phyloP scores from a whole-genome alignment of 2,888 invertebrate genomes.

The Drosophila barbarae region DNA sequence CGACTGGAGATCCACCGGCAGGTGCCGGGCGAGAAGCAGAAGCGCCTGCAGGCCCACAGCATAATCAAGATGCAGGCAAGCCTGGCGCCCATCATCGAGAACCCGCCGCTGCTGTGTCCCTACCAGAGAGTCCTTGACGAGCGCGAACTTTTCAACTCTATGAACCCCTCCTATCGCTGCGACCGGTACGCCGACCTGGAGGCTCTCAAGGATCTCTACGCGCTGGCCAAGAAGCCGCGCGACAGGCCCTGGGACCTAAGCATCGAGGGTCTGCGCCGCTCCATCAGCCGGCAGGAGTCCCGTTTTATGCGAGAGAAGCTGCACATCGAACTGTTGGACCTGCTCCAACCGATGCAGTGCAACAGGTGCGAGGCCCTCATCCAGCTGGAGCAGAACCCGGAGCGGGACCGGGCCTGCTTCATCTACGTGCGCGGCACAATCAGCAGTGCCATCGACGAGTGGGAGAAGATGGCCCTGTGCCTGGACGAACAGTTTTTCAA shows the following conservation, averaged over 20 bases:
- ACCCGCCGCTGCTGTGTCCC: slow-evolving; percentile 41
- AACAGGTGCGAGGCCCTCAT: slow-evolving; percentile 33
- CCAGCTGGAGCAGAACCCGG: slow-evolving; percentile 31
- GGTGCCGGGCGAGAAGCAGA: slow-evolving; percentile 47
- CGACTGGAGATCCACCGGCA: slow-evolving; percentile 47
- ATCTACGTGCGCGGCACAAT: slow-evolving; percentile 68
- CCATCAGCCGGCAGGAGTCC: slow-evolving; percentile 35
- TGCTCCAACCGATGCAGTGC: slow-evolving; percentile 50
- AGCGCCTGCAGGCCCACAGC: slow-evolving; percentile 7
- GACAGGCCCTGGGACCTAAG: slow-evolving; percentile 55
- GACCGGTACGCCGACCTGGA: slow-evolving; percentile 58
- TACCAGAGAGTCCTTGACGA: slow-evolving; percentile 55
- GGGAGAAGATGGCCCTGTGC: slow-evolving; percentile 52
- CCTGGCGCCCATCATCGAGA: slow-evolving; percentile 48
- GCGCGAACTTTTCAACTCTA: slow-evolving; percentile 52
- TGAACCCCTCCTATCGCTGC: slow-evolving; percentile 52
- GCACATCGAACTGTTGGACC: slow-evolving; percentile 30
- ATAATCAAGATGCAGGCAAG: slow-evolving; percentile 41
- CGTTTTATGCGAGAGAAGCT: slow-evolving; percentile 32
- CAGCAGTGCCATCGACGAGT: slow-evolving; percentile 63
- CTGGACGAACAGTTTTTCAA: slow-evolving; percentile 62
- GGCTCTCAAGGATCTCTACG: slow-evolving; percentile 50
- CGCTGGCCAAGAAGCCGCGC: slow-evolving; percentile 56
- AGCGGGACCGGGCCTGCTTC: slow-evolving; percentile 54
- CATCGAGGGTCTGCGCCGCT: slow-evolving; percentile 34